These are phyloP conservation scores for Artemia sp. DNA, from an alignment of 2,888 invertebrate species.

Conservation along the genomic window DNA sequence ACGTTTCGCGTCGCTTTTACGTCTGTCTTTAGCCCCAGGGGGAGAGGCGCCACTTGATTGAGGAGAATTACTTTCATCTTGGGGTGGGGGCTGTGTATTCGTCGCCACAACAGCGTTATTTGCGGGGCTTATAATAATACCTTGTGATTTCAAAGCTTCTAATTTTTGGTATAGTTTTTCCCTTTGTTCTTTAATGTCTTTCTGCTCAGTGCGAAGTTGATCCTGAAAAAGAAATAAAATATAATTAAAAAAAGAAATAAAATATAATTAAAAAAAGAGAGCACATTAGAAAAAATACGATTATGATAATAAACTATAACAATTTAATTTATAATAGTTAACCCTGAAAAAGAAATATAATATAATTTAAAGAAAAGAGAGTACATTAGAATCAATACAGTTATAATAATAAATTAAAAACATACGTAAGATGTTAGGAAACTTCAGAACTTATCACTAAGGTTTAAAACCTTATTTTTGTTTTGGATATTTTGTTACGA, in stretches of 20 bases:
- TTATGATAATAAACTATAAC: too few relatives aligned
- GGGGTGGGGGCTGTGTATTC: slow-evolving; percentile 22
- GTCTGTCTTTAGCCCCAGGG: slow-evolving; percentile 24
- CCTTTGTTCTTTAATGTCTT: slow-evolving; percentile 74
- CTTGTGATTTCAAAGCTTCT: slow-evolving; percentile 61
- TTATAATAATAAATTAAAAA: too few relatives aligned
- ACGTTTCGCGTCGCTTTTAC: slow-evolving; percentile 26
- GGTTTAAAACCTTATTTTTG: too few relatives aligned
- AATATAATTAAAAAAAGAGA: neutral
- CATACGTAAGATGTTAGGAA: too few relatives aligned
- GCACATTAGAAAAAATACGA: too few relatives aligned
- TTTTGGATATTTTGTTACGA: too few relatives aligned
- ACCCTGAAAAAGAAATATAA: slow-evolving; percentile 33
- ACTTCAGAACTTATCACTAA: too few relatives aligned
- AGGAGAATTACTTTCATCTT: slow-evolving; percentile 16
- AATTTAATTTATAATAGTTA: slow-evolving; percentile 34
- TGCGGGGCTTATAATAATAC: slow-evolving; percentile 44
- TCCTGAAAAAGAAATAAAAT: slow-evolving; percentile 33
- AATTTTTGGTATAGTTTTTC: slow-evolving; percentile 74
- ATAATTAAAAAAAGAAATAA: neutral
- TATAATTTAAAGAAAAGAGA: neutral
- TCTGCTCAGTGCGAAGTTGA: slow-evolving; percentile 53
- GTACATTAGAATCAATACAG: too few relatives aligned
- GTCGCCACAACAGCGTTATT: slow-evolving; percentile 25
- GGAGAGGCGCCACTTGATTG: slow-evolving; percentile 25